Evolutionary conservation across 2,797 vertebrate species (phyloP), one percentile per base, ranked within the genome.

Genomic region (Hephaestus fuliginosus): DNA sequence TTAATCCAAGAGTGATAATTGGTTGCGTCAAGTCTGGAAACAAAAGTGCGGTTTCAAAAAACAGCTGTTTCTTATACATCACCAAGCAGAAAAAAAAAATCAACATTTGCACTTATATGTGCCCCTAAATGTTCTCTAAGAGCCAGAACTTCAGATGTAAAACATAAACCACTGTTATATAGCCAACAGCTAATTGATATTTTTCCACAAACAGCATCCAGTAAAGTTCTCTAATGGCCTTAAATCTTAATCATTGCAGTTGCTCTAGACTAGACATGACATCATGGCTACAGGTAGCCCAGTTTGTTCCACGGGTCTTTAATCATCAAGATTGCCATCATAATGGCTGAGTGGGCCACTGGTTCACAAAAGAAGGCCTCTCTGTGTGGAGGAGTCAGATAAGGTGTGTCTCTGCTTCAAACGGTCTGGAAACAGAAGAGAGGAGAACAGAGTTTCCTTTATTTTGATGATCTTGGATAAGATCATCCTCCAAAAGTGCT

Each of bases 281-380:
- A 92, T 95, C 95, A 95, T 93, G 85, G 91, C 90, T 89, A 90
- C 91, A 94, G 93, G 94, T 94, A 95, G 89, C 87, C 85, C 81
- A 79, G 86, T 90, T 90, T 82, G 84, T 84, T 93, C 90, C 88
- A 91, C 56, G 74, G 87, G 77, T 91, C 91, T 93, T 93, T 92
- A 92, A 92, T 93, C 92, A 91, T 89, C 69, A 69, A 92, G 89
- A 94, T 93, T 92, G 89, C 90, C 91, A 90, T 93, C 91, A 89
- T 92, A 92, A 92, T 90, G 88, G 88, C 74, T 80, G 83, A 88
- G 86, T 87, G 86, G 84, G 61, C 86, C 82, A 55, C 73, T 56
- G 87, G 62, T 83, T 74, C 80, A 91, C 87, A 88, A 88, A 89
- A 89, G 87, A 91, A 88, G 88, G 83, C 74, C 66, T 85, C 82